Evolutionary conservation across 2,113 vertebrate genomes (phyloP).

Genomic region (Caranx ignobilis): DNA sequence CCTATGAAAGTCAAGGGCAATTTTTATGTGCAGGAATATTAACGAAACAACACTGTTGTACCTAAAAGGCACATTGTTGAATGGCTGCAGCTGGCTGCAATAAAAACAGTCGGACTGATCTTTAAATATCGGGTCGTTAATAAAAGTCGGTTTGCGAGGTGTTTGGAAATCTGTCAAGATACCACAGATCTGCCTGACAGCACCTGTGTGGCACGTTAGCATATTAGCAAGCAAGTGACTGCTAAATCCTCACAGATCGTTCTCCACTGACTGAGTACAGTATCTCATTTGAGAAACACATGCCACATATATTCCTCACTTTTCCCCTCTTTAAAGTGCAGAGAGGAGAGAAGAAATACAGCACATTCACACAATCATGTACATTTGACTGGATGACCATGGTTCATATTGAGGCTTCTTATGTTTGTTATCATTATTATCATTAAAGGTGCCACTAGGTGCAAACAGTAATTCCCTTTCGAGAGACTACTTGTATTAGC

Average conservation of each 20-base stretch:
- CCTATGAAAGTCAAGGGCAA: constrained; percentile 56
- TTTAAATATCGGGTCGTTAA: background rate
- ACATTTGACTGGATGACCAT: background rate
- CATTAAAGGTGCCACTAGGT: too few species aligned
- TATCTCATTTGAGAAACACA: too few species aligned
- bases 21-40: constrained; percentile 58
- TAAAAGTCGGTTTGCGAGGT: background rate
- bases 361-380: too few species aligned
- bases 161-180: background rate
- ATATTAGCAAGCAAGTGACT: background rate
- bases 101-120: background rate
- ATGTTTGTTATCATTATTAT: too few species aligned
- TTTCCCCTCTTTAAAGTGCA: too few species aligned
- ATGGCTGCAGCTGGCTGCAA: background rate
- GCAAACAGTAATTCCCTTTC: too few species aligned
- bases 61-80: constrained; percentile 23
- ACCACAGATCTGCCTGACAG: background rate
- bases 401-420: too few species aligned
- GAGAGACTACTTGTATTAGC: too few species aligned
- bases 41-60: constrained; percentile 47
- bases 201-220: constrained; percentile 18
- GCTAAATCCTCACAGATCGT: background rate
- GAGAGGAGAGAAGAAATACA: too few species aligned
- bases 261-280: background rate
- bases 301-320: too few species aligned